Evolutionary conservation across 2,113 vertebrate species (phyloP).

Genomic region (Pseudopodoces humilis): DNA sequence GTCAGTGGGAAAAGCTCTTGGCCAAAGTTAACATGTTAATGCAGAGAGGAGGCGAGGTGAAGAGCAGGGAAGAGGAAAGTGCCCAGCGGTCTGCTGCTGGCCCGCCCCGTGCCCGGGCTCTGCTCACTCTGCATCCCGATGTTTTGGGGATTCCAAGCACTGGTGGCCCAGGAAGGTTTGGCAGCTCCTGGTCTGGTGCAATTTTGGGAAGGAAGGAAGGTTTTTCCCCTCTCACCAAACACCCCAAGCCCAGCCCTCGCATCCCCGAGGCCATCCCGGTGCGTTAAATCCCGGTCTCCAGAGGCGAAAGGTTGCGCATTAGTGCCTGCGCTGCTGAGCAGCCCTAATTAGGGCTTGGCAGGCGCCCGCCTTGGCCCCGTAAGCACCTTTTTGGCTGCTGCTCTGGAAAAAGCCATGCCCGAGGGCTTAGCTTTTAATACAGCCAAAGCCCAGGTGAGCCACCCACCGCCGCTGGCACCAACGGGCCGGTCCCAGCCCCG

Average conservation of each 20-base stretch:
- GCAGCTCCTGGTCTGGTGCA: accelerated
- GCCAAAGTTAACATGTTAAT: conserved; percentile 34
- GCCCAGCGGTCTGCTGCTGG: background rate
- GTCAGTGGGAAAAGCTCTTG: conserved; percentile 66
- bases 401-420: conserved; percentile 42
- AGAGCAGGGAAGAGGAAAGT: background rate
- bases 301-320: conserved; percentile 6
- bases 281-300: background rate
- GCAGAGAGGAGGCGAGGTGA: background rate
- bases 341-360: conserved; percentile 54
- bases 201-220: background rate
- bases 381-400: conserved; percentile 54
- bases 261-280: accelerated
- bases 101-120: accelerated
- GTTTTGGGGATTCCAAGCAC: accelerated
- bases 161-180: accelerated
- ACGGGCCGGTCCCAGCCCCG: accelerated
- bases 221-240: background rate
- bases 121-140: accelerated
- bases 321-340: background rate
- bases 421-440: conserved; percentile 42
- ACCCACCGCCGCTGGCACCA: background rate
- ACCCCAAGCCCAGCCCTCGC: accelerated
- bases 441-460: conserved; percentile 21
- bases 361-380: background rate